phyloP scores from a whole-genome alignment of 2,113 vertebrate genomes.

The Glaucidium brasilianum region DNA sequence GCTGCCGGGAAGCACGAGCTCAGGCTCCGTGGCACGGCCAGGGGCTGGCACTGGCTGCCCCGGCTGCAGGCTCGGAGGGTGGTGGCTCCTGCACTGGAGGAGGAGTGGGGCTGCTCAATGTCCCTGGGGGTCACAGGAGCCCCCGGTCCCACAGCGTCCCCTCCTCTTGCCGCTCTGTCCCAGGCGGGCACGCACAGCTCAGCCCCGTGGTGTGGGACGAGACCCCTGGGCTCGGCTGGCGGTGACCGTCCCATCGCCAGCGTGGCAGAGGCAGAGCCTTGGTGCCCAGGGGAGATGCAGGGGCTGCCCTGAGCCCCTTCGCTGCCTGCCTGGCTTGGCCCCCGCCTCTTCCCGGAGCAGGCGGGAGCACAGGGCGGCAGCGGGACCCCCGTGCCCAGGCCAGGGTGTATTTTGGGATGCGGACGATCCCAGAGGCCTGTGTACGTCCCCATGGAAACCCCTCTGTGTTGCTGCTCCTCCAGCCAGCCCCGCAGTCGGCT shows the following conservation, averaged over 20 bases:
- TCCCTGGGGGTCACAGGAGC: fast-evolving
- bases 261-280: background rate
- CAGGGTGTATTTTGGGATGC: background rate
- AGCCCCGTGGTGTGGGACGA: fast-evolving
- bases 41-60: background rate
- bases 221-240: background rate
- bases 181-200: fast-evolving
- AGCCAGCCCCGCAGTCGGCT: background rate
- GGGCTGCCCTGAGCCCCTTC: background rate
- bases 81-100: background rate
- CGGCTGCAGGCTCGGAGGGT: fast-evolving
- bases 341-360: background rate
- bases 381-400: background rate
- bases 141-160: background rate
- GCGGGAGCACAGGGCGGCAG: background rate
- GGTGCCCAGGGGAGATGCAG: fast-evolving
- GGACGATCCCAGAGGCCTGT: background rate
- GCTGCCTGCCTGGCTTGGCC: fast-evolving
- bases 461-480: slow-evolving; percentile 16
- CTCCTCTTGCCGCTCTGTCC: background rate
- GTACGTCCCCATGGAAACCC: slow-evolving; percentile 51
- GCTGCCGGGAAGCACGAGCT: background rate
- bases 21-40: background rate
- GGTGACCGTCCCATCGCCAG: fast-evolving
- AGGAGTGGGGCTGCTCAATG: background rate